Evolutionary conservation across 2,113 vertebrate genomes (phyloP).

Genomic region (Arothron firmamentum): DNA sequence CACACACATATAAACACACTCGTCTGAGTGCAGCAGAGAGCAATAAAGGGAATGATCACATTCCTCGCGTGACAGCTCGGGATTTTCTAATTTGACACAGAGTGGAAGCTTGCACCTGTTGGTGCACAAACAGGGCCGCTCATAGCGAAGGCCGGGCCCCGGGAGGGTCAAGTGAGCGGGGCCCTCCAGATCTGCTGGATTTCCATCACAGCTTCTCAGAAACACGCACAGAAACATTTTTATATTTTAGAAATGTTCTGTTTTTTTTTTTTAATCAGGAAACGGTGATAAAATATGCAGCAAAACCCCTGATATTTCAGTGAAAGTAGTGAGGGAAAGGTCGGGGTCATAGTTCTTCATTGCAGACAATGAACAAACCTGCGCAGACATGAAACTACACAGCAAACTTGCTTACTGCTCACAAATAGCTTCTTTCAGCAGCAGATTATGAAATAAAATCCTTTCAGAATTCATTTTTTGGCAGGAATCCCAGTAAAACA

Average conservation of each 20-base stretch:
- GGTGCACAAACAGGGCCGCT: constrained; percentile 8
- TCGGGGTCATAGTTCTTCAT: no score
- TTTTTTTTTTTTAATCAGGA: no score
- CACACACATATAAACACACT: constrained; percentile 20
- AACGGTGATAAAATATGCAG: no score
- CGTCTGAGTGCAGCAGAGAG: constrained; percentile 60
- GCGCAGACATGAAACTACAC: no score
- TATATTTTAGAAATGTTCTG: background rate
- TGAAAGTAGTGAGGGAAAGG: no score
- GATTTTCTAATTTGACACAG: constrained; percentile 80
- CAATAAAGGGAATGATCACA: constrained; percentile 74
- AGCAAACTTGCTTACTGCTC: constrained; percentile 2
- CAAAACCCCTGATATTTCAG: no score
- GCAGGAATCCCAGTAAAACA: background rate
- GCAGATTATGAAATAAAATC: background rate
- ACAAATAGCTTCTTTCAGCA: background rate
- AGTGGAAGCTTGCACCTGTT: constrained; percentile 72
- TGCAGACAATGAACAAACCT: background rate
- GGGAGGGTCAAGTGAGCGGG: no score
- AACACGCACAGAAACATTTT: no score
- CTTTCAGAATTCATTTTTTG: background rate
- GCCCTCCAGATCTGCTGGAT: no score
- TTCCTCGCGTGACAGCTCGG: constrained; percentile 75
- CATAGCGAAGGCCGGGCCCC: background rate
- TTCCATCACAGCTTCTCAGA: no score